Base-by-base conservation (phyloP, 2,888 invertebrate genomes). In the Heliconius sara region DNA sequence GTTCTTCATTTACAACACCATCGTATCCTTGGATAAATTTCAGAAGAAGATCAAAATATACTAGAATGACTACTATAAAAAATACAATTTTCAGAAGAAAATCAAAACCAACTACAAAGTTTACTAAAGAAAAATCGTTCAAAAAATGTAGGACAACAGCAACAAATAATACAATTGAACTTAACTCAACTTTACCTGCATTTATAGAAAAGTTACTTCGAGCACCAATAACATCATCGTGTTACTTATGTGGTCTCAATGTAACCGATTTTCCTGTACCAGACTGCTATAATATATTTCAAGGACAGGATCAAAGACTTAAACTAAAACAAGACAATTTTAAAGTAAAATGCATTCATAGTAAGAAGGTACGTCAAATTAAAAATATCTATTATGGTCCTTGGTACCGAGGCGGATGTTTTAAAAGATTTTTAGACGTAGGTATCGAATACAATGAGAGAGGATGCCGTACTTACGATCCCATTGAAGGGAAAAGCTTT, bases 341-440 rank as follows among this genome's bases (percentile, higher is more conserved):
- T 16, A 82, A 83, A 73, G 74, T 83, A 19, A 82, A 83, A 78
- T 85, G 85, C 78, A 65, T 81, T 73, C n/a, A 34, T 22, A 79
- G 71, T n/a, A 39, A 10, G 0, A 19, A 0, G 16, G 47, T 9
- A 2, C 77, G 39, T 52, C 65, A 73, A 67, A 25, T 22, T 5
- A 80, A 77, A 27, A 77, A 79, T 19, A 71, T 19, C 12, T 76
- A 78, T 73, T 85, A 82, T 34, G 76, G 81, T 0, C 83, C 83
- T 0, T 66, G 43, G 34, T 88, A 84, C 60, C 83, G 80, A 16
- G 83, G 80, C 2, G 88, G 88, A 0, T 89, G 88, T 70, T 87
- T 85, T 68, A 87, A 86, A 72, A 83, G 87, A 66, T 88, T 79
- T 77, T 79, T 87, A 25, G 88, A 88, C 66, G 81, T 88, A 2